Evolutionary conservation across 2,113 vertebrate genomes (phyloP).

Genomic region (Eidolon helvum): DNA sequence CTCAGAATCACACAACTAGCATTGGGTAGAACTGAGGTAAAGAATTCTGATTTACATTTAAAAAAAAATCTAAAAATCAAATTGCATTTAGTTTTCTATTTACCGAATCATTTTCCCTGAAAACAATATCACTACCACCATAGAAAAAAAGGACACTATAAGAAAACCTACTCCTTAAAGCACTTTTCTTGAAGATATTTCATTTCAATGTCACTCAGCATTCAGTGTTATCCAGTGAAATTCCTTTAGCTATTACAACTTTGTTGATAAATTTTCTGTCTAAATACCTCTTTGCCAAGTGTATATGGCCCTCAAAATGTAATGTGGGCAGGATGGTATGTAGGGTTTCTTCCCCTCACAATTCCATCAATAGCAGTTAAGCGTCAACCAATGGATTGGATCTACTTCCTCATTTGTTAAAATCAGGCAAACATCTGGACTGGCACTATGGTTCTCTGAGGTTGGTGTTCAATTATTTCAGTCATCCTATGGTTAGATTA

Average conservation of each 20-base stretch:
- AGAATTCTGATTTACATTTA: neutral
- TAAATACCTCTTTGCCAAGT: slow-evolving; percentile 26
- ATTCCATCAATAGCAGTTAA: neutral
- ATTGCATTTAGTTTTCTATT: neutral
- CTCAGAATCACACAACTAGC: neutral
- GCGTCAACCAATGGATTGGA: neutral
- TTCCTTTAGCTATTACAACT: neutral
- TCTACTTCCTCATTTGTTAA: slow-evolving; percentile 12
- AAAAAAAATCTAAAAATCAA: neutral
- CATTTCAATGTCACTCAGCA: neutral
- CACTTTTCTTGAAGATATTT: neutral
- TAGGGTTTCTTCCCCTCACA: neutral
- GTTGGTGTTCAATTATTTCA: neutral
- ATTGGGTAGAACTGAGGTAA: neutral
- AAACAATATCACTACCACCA: neutral
- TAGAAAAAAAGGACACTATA: neutral
- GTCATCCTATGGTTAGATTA: neutral
- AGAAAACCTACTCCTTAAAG: neutral
- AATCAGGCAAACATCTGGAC: neutral
- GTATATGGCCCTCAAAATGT: neutral
- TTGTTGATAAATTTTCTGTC: neutral
- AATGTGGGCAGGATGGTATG: neutral
- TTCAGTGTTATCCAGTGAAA: neutral
- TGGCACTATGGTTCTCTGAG: neutral
- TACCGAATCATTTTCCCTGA: neutral